Conservation (phyloP, 1,140 invertebrate species). For the Drosophila nigrodunni region DNA sequence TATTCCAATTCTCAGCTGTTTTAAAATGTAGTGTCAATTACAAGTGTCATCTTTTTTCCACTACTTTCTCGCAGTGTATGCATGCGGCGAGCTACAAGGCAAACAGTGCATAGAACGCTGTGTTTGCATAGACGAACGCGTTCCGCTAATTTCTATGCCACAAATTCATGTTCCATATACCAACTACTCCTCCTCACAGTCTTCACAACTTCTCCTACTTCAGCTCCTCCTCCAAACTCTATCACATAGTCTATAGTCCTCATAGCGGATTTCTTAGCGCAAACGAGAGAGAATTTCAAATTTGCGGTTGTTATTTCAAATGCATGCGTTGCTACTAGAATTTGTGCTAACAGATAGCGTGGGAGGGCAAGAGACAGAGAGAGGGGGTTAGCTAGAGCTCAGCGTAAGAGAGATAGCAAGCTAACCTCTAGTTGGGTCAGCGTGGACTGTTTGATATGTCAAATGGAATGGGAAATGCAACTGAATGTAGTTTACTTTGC, state of each 20-base stretch:
- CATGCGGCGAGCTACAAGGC: conserved; percentile 8
- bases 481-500: background rate
- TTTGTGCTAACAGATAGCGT: background rate
- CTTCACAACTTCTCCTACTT: background rate
- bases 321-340: conserved; percentile 35
- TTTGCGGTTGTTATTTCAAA: conserved; percentile 45
- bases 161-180: conserved; percentile 20
- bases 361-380: background rate
- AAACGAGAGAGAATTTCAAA: conserved; percentile 43
- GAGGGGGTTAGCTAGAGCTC: background rate
- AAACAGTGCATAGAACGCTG: conserved; percentile 2
- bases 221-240: background rate
- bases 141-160: conserved; percentile 40
- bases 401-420: background rate
- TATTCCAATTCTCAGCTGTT: too few relatives aligned
- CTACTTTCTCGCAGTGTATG: too few relatives aligned
- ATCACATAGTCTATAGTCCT: background rate
- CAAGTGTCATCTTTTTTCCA: too few relatives aligned
- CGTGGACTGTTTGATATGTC: conserved; percentile 1
- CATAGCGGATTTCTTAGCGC: conserved; percentile 31
- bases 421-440: conserved; percentile 4
- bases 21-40: too few relatives aligned
- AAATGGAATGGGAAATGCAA: conserved; percentile 32
- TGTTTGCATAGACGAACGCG: conserved; percentile 30
- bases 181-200: background rate